Percentiles rank a stretch among this genome's conserved stretches.
These are phyloP conservation scores for Calephelis virginiensis DNA, from an alignment of 1,140 invertebrate genomes.

Conservation along the genomic window DNA sequence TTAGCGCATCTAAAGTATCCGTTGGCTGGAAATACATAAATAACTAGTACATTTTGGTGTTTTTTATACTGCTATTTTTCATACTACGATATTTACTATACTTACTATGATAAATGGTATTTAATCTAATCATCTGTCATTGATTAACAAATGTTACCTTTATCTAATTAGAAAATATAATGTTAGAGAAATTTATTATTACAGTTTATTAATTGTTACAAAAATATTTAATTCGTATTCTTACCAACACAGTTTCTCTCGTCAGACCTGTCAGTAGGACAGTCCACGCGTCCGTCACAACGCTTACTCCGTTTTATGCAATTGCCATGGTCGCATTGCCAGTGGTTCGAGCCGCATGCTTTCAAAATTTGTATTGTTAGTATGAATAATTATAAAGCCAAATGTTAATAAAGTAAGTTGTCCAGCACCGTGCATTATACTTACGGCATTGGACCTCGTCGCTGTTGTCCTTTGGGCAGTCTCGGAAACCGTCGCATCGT, in stretches of 20 bases:
- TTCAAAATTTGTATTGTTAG: constrained; percentile 40
- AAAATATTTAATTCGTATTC: constrained; percentile 13
- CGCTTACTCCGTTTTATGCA: constrained; percentile 81
- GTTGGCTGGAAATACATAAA: constrained; percentile 58
- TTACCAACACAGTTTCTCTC: constrained; percentile 84
- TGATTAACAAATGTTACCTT: background rate
- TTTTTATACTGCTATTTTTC: background rate
- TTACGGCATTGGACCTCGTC: constrained; percentile 81
- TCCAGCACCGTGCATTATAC: constrained; percentile 31
- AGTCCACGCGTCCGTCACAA: constrained; percentile 84
- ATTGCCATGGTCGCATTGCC: constrained; percentile 80
- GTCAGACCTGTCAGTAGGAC: constrained; percentile 84
- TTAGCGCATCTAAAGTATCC: constrained; percentile 85
- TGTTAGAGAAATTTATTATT: background rate
- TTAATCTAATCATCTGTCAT: too few relatives aligned
- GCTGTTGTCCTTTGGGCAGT: constrained; percentile 79
- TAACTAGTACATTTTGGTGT: constrained; percentile 9
- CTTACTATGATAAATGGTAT: background rate
- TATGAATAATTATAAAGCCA: constrained; percentile 21
- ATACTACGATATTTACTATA: background rate
- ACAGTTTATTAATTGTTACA: too few relatives aligned
- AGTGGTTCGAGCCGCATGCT: constrained; percentile 80
- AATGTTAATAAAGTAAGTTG: background rate
- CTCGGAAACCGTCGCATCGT: constrained; percentile 77
- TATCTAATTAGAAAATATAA: too few relatives aligned